phyloP scores from a whole-genome alignment of 1,140 invertebrate genomes.

The Drosophila jambulina region DNA sequence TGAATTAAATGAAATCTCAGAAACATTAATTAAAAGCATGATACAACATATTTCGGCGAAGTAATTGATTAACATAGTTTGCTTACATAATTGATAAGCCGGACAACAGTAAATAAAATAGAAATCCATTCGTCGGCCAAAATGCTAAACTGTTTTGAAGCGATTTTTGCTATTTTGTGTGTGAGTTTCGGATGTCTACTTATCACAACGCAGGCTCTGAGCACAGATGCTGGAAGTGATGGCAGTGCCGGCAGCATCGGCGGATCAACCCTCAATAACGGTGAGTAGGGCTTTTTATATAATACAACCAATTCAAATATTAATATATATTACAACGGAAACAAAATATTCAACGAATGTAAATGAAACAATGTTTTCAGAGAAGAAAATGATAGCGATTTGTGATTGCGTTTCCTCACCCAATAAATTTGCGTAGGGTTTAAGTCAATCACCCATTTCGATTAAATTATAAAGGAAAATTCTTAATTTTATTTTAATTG shows the following conservation, averaged over 20 bases:
- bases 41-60: conserved; percentile 13
- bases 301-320: not conserved
- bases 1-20: not conserved
- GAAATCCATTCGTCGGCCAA: conserved; percentile 28
- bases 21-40: conserved; percentile 14
- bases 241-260: conserved; percentile 38
- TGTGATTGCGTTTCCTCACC: too few species aligned
- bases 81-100: conserved; percentile 33
- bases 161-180: conserved; percentile 13
- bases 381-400: too few species aligned
- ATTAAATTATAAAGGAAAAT: not conserved
- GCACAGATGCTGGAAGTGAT: conserved; percentile 46
- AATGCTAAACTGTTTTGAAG: conserved; percentile 37
- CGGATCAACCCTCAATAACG: conserved; percentile 61
- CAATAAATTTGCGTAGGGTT: not conserved
- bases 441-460: not conserved
- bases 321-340: not conserved
- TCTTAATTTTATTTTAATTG: not conserved
- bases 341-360: not conserved
- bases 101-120: conserved; percentile 6
- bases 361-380: not conserved
- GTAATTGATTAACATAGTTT: conserved; percentile 32
- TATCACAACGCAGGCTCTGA: conserved; percentile 38
- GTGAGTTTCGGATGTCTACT: conserved; percentile 29
- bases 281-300: conserved; percentile 43